phyloP scores from a whole-genome alignment of 2,113 vertebrate species.

The Hippoglossus stenolepis region DNA sequence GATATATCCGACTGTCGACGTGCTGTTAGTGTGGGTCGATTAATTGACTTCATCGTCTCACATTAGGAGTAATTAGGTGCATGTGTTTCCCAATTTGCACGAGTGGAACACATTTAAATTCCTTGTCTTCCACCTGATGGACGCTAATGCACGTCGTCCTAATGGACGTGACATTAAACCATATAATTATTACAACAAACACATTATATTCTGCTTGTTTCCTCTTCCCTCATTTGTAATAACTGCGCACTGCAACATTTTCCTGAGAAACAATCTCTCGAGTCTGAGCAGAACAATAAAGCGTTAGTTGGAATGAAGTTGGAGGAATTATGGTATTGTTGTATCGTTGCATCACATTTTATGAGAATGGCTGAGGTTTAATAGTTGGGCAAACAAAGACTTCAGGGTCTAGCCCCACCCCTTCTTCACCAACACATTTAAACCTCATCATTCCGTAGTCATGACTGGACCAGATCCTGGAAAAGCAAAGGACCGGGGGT shows the following conservation, averaged over 20 bases:
- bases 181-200: neutral
- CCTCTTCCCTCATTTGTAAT: too few relatives aligned
- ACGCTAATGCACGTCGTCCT: neutral
- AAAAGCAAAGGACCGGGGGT: neutral
- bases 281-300: neutral
- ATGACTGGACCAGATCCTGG: neutral
- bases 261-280: too few relatives aligned
- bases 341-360: neutral
- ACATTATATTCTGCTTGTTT: too few relatives aligned
- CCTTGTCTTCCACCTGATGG: neutral
- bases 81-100: neutral
- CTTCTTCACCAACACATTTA: neutral
- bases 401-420: neutral
- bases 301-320: neutral
- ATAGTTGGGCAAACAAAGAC: neutral
- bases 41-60: neutral
- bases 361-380: neutral
- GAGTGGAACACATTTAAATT: neutral
- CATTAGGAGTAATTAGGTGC: neutral
- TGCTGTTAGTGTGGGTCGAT: neutral
- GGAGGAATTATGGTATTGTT: neutral
- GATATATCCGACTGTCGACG: neutral
- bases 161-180: neutral
- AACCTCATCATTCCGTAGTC: neutral
- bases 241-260: too few relatives aligned